Evolutionary conservation across 2,113 vertebrate species (phyloP).

Genomic region (Ascaphus truei): DNA sequence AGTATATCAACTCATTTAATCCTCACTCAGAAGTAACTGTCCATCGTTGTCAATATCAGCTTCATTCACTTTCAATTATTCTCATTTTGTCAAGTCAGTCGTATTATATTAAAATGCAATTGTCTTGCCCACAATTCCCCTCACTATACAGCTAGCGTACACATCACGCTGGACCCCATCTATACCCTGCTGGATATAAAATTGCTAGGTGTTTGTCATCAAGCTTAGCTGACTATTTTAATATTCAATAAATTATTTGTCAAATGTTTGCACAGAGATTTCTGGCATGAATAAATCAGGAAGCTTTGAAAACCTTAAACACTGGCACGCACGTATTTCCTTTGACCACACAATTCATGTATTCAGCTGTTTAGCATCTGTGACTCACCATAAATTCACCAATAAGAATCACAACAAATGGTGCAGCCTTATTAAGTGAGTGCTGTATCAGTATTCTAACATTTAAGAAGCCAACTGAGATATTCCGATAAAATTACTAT

Average conservation of each 20-base stretch:
- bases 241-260: background rate
- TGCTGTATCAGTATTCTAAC: no score
- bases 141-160: background rate
- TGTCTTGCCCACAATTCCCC: background rate
- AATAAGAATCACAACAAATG: background rate
- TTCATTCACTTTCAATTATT: no score
- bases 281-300: background rate
- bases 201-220: slow-evolving; percentile 1
- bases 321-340: background rate
- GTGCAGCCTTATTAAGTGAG: background rate
- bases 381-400: background rate
- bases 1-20: no score
- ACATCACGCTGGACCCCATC: no score
- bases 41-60: no score
- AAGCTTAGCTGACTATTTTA: background rate
- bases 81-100: background rate
- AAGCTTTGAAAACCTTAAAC: background rate
- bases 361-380: background rate
- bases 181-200: background rate
- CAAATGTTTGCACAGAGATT: background rate
- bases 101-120: background rate
- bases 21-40: no score
- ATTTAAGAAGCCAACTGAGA: no score
- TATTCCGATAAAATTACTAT: no score
- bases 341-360: background rate